A percentile compares a stretch with the other conserved stretches of the same genome.
Evolutionary conservation across 2,888 invertebrate species (phyloP).

Genomic region (Philereme transversata): DNA sequence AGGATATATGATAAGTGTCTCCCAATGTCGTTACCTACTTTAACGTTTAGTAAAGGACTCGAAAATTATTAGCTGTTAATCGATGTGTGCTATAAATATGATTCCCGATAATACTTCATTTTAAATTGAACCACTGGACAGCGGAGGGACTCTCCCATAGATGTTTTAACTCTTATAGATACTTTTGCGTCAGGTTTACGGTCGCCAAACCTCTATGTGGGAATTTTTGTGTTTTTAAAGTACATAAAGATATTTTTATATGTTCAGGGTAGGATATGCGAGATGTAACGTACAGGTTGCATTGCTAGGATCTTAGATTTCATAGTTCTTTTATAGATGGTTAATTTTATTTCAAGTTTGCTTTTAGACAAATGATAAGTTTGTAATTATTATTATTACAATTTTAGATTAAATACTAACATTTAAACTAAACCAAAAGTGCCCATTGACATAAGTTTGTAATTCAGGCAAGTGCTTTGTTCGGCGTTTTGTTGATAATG

Average conservation of each 20-base stretch:
- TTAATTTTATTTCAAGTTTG: slow-evolving; percentile 79
- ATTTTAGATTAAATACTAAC: slow-evolving; percentile 82
- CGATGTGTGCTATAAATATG: slow-evolving; percentile 73
- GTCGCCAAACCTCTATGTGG: slow-evolving; percentile 52
- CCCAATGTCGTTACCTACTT: slow-evolving; percentile 75
- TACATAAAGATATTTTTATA: slow-evolving; percentile 83
- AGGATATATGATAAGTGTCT: slow-evolving; percentile 68
- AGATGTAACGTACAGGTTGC: slow-evolving; percentile 75
- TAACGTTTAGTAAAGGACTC: slow-evolving; percentile 70
- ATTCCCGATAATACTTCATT: slow-evolving; percentile 63
- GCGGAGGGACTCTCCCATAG: slow-evolving; percentile 55
- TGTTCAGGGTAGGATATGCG: slow-evolving; percentile 74
- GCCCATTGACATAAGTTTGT: slow-evolving; percentile 84
- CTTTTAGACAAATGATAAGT: slow-evolving; percentile 80
- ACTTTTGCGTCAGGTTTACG: slow-evolving; percentile 4
- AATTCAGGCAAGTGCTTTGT: slow-evolving; percentile 78
- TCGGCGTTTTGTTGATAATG: slow-evolving; percentile 76
- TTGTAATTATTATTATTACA: slow-evolving; percentile 80
- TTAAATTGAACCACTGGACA: slow-evolving; percentile 54
- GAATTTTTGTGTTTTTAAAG: slow-evolving; percentile 68
- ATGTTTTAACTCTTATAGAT: slow-evolving; percentile 39
- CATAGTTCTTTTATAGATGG: slow-evolving; percentile 80
- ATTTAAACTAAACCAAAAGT: slow-evolving; percentile 84
- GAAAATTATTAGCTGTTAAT: slow-evolving; percentile 71
- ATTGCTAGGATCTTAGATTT: slow-evolving; percentile 79